phyloP scores from a whole-genome alignment of 2,797 vertebrate genomes.

The Nyctibius grandis region DNA sequence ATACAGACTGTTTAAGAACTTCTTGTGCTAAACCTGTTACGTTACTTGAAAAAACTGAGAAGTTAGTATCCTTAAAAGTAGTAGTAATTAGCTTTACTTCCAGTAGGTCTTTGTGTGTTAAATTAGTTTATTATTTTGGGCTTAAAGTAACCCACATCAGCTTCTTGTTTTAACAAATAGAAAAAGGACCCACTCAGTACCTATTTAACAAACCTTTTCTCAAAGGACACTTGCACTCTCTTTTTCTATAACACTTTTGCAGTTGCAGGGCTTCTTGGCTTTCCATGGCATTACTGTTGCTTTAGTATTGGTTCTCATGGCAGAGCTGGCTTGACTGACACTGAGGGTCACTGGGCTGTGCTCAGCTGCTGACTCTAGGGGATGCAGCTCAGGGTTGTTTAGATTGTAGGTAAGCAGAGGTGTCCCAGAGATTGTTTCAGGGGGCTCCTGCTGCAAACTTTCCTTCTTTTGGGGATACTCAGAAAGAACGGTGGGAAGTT shows the following conservation, averaged over 20 bases:
- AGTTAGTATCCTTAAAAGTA: neutral
- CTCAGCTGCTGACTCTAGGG: neutral
- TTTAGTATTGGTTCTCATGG: neutral
- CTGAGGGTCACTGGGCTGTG: neutral
- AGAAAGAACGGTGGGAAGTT: neutral
- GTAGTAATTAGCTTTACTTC: neutral
- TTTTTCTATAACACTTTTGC: neutral
- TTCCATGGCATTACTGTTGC: accelerated
- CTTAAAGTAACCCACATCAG: neutral
- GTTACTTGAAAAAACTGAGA: neutral
- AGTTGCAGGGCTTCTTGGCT: neutral
- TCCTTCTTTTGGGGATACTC: neutral
- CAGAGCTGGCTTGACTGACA: neutral
- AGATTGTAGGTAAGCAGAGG: neutral
- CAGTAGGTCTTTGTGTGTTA: neutral
- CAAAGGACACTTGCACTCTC: neutral
- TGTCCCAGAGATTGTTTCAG: neutral
- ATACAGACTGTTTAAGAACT: neutral
- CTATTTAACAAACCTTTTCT: neutral
- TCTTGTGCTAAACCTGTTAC: neutral
- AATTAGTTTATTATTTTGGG: neutral
- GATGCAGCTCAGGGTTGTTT: neutral
- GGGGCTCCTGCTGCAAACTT: neutral
- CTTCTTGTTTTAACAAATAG: neutral
- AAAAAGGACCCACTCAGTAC: neutral